Conservation (phyloP, 2,888 invertebrate species). For the Nomada ruficornis region DNA sequence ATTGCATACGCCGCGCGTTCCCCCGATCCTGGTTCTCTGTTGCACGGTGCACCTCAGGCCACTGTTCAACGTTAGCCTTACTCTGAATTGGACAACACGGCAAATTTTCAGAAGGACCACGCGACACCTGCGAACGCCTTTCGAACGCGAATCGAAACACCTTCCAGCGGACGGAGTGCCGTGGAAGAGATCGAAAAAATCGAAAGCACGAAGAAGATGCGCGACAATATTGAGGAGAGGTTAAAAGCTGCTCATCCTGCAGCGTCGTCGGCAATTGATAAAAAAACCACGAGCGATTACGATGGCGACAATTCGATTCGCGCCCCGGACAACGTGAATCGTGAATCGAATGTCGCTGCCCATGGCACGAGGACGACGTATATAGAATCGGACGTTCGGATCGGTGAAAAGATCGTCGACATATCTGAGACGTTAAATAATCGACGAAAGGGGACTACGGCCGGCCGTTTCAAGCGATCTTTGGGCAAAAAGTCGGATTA, state of each 20-base stretch:
- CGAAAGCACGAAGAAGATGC: not conserved
- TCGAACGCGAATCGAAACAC: not conserved
- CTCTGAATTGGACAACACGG: no score
- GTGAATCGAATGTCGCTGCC: not conserved
- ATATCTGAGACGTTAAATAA: not conserved
- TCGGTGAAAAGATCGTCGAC: not conserved
- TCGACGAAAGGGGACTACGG: not conserved
- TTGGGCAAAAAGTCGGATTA: not conserved
- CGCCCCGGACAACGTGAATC: not conserved
- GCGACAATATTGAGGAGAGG: no score
- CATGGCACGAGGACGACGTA: no score
- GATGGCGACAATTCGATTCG: not conserved
- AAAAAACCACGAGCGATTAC: not conserved
- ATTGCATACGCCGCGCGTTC: not conserved
- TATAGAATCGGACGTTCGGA: not conserved
- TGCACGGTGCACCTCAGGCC: no score
- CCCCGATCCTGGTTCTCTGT: not conserved
- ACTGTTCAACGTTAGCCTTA: no score
- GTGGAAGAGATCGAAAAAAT: no score
- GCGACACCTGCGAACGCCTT: not conserved
- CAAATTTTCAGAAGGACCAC: conserved; percentile 40
- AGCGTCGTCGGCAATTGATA: no score
- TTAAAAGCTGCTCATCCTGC: no score
- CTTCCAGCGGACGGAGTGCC: not conserved
- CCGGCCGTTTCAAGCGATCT: conserved; percentile 53